Evolutionary conservation across 1,140 invertebrate genomes (phyloP).

Genomic region (Drosophila navojoa): DNA sequence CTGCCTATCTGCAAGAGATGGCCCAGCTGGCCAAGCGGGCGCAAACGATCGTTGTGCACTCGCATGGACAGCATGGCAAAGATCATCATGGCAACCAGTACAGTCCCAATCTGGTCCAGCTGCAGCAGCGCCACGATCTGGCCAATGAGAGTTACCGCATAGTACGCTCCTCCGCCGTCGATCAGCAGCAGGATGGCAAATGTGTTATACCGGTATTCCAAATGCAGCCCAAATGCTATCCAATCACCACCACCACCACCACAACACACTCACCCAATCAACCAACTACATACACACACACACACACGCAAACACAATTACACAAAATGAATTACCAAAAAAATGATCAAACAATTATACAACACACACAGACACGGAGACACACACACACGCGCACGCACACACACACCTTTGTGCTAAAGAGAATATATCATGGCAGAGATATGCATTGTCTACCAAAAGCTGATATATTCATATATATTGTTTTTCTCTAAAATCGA

Average conservation of each 20-base stretch:
- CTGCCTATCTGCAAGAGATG: conserved; percentile 81
- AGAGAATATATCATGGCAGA: neutral
- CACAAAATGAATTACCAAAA: neutral
- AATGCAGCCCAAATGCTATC: conserved; percentile 45
- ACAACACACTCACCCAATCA: conserved; percentile 39
- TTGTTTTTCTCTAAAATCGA: too few species aligned
- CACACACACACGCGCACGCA: conserved; percentile 30
- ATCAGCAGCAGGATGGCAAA: conserved; percentile 69
- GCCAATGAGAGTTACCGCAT: conserved; percentile 73
- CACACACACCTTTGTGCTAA: neutral
- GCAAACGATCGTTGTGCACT: conserved; percentile 79
- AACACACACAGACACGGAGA: too few species aligned
- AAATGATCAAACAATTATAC: too few species aligned
- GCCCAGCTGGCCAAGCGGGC: conserved; percentile 73
- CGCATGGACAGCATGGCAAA: conserved; percentile 69
- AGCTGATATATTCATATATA: too few species aligned
- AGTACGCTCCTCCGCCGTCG: conserved; percentile 36
- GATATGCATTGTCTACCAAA: too few species aligned
- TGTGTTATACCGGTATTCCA: conserved; percentile 80
- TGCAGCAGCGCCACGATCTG: conserved; percentile 60
- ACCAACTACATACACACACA: conserved; percentile 22
- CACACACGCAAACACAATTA: neutral
- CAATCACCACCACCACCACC: conserved; percentile 53
- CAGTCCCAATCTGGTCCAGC: conserved; percentile 69
- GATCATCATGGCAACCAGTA: conserved; percentile 77